Base-by-base conservation (phyloP, 1,140 invertebrate genomes). In the Dendroctonus ponderosae region DNA sequence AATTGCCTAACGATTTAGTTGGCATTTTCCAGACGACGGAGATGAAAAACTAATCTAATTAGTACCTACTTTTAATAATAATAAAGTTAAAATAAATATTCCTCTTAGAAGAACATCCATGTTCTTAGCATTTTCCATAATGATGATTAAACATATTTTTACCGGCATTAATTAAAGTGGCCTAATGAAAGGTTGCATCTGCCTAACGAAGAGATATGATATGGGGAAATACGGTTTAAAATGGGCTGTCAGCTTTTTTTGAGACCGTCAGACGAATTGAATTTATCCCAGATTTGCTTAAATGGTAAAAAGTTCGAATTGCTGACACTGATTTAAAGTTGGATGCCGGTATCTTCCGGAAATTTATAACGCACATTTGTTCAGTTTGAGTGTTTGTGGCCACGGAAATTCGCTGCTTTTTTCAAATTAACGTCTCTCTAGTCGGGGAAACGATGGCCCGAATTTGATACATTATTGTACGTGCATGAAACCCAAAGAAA, bases 281-380 rank as follows among this genome's bases (percentile, higher is more conserved):
- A 61, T 50, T 61, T 50, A 50, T 49, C 58, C 58, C n/a, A 14
- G 43, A 61, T 61, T 61, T 61, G 58, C 58, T 50, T 61, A 50
- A 48, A 40, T 8, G 15, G 58, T 61, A 49, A 61, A 61, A 61
- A 61, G 58, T 61, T 61, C 37, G 37, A 61, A 43, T 49, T 61
- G 44, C 58, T 49, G 58, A 61, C 58, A 61, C 43, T 61, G 58
- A 61, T 61, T 61, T 61, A 61, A 61, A 61, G 58, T 49, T 39
- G 58, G 58, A 37, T 37, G 37, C 58, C 37, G 37, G 46, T 61
- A 61, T 61, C 58, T 61, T 61, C 5, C 12, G 11, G 39, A 43
- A 26, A 61, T 61, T 61, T 61, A 61, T 61, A 61, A 61, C 58
- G 12, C 37, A 61, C 58, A 61, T 61, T 58, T 58, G 46, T 58